These are phyloP conservation scores for Sitodiplosis mosellana DNA, from an alignment of 1,140 invertebrate genomes.

Conservation along the genomic window DNA sequence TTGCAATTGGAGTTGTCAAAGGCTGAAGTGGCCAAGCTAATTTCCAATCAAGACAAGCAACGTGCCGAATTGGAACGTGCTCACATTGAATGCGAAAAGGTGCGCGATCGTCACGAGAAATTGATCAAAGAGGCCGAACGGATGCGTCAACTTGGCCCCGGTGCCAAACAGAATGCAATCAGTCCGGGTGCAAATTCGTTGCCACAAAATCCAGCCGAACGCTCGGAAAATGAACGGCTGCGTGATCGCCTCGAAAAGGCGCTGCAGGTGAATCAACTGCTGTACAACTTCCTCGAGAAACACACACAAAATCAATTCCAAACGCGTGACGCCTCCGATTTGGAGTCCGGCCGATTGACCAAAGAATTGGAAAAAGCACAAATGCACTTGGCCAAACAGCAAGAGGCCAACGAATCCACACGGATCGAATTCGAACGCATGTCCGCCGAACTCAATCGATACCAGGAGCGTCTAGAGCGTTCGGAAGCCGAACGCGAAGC, in stretches of 20 bases:
- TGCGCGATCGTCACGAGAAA: constrained; percentile 66
- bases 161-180: constrained; percentile 13
- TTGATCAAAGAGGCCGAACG: constrained; percentile 32
- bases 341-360: constrained; percentile 63
- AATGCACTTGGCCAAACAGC: constrained; percentile 57
- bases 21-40: constrained; percentile 53
- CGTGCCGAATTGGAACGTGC: constrained; percentile 55
- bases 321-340: constrained; percentile 58
- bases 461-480: constrained; percentile 57
- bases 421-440: constrained; percentile 69
- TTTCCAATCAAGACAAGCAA: constrained; percentile 46
- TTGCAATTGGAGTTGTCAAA: constrained; percentile 62
- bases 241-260: constrained; percentile 74
- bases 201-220: constrained; percentile 28
- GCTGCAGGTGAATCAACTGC: constrained; percentile 18
- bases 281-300: constrained; percentile 13
- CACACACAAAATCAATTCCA: constrained; percentile 23
- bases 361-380: constrained; percentile 76
- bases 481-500: constrained; percentile 52
- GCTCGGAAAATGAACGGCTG: constrained; percentile 55
- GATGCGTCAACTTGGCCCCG: constrained; percentile 11
- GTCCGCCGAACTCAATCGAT: constrained; percentile 53
- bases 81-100: constrained; percentile 69
- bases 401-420: constrained; percentile 57
- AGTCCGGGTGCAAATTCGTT: constrained; percentile 12